Evolutionary conservation across 1,140 invertebrate species (phyloP).

Genomic region (Diachasmimorpha longicaudata): DNA sequence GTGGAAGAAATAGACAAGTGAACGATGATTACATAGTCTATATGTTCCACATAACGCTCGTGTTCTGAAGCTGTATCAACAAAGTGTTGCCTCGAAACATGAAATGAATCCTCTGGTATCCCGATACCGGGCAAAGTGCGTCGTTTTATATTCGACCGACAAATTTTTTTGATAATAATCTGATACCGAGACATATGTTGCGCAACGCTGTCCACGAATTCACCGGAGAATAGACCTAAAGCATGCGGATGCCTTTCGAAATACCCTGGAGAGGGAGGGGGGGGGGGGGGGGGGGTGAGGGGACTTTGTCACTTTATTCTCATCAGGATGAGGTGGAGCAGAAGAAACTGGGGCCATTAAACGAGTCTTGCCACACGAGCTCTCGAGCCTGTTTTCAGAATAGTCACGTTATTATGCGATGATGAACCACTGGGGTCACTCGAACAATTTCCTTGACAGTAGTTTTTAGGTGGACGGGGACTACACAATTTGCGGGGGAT

Average conservation of each 20-base stretch:
- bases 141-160: not conserved
- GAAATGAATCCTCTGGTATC: not conserved
- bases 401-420: not conserved
- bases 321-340: not conserved
- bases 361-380: conserved; percentile 27
- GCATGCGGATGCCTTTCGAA: not conserved
- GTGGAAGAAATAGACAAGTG: not conserved
- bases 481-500: not conserved
- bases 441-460: not conserved
- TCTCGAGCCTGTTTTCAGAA: not conserved
- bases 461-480: not conserved
- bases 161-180: not conserved
- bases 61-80: conserved; percentile 21
- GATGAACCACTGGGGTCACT: not conserved
- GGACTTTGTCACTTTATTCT: not conserved
- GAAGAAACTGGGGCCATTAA: conserved; percentile 33
- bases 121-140: not conserved
- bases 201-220: not conserved
- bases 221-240: not conserved
- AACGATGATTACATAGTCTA: not conserved
- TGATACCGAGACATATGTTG: not conserved
- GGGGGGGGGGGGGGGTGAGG: too few relatives aligned
- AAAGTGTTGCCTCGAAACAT: not conserved
- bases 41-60: not conserved
- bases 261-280: too few relatives aligned